Conservation (phyloP, 2,888 invertebrate species). For the Camponotus fellah region DNA sequence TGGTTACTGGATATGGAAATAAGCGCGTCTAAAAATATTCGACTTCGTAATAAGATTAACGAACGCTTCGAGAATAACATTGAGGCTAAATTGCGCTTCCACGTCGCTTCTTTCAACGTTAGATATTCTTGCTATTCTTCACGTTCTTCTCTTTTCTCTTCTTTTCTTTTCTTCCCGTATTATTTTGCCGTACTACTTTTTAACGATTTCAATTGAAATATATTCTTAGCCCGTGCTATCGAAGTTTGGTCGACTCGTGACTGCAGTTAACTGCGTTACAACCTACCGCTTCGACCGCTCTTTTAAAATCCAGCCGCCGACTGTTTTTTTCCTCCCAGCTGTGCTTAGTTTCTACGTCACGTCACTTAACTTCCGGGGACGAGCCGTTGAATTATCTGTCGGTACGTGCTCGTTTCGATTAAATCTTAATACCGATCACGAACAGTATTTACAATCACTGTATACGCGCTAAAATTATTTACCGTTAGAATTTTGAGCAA, state of each 20-base stretch:
- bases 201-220: constrained; percentile 63
- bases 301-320: constrained; percentile 62
- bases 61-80: constrained; percentile 32
- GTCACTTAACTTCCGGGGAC: constrained; percentile 76
- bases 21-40: constrained; percentile 19
- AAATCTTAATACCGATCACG: constrained; percentile 57
- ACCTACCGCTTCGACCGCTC: constrained; percentile 50
- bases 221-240: constrained; percentile 67
- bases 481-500: not conserved
- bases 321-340: constrained; percentile 25
- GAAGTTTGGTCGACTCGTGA: constrained; percentile 67
- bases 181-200: constrained; percentile 54
- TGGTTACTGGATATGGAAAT: not conserved
- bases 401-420: constrained; percentile 68
- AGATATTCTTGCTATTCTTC: constrained; percentile 30
- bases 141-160: constrained; percentile 10
- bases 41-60: constrained; percentile 17
- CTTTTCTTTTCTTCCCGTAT: constrained; percentile 26
- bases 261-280: constrained; percentile 58
- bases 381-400: constrained; percentile 70
- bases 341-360: constrained; percentile 71
- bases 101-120: constrained; percentile 13
- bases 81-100: constrained; percentile 19
- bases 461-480: constrained; percentile 13
- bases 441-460: not conserved